phyloP scores from a whole-genome alignment of 2,113 vertebrate species.

The Cyanoderma ruficeps region DNA sequence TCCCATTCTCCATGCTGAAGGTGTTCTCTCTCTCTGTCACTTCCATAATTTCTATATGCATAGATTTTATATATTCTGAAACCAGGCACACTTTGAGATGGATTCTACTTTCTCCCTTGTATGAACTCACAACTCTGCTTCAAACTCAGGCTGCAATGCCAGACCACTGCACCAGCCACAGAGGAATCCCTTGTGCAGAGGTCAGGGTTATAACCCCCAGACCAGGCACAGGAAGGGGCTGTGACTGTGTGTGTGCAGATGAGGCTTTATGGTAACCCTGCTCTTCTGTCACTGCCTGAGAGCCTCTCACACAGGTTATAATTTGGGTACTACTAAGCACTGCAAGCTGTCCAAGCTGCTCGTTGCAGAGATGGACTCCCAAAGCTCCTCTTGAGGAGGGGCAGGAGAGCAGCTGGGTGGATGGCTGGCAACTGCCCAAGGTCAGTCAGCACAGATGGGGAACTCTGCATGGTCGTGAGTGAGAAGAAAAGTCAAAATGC shows the following conservation, averaged over 20 bases:
- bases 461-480: neutral
- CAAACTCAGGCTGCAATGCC: neutral
- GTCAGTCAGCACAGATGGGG: neutral
- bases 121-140: neutral
- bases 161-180: neutral
- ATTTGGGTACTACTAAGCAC: neutral
- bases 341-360: neutral
- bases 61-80: neutral
- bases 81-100: neutral
- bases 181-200: neutral
- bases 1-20: neutral
- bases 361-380: neutral
- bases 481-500: neutral
- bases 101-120: neutral
- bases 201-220: neutral
- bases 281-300: neutral
- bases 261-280: neutral
- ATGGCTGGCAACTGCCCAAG: neutral
- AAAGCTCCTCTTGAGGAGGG: neutral
- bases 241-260: fast-evolving
- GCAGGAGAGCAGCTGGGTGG: neutral
- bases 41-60: neutral
- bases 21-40: neutral
- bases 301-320: neutral
- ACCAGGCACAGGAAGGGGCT: neutral